Evolutionary conservation across 2,113 vertebrate species (phyloP), one percentile per base, ranked within the genome.

Genomic region (Chaenocephalus aceratus): DNA sequence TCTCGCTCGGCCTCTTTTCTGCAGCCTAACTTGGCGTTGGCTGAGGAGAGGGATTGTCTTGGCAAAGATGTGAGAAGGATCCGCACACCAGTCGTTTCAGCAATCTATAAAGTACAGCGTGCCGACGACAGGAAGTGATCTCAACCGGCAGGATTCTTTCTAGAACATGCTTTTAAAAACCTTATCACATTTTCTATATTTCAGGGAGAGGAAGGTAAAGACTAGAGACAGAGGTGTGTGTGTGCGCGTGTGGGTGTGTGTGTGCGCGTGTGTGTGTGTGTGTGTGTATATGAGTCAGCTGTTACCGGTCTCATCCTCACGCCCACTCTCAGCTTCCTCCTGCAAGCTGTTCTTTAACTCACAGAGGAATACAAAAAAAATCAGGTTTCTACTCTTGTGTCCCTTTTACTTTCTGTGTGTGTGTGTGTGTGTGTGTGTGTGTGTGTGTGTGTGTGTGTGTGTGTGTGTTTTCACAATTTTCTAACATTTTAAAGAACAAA

Each of bases 1-100:
- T 82, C 77, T 89, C 79, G 18, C 57, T 64, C 79, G 59, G 72
- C 49, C 77, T 70, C 36, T 26, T 66, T n/a, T n/a, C n/a, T n/a
- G n/a, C n/a, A n/a, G n/a, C n/a, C n/a, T n/a, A n/a, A n/a, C 77
- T 91, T 91, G 91, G 87, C 85, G 83, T 85, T 77, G 87, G 82
- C 86, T 84, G 87, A 73, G 65, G 77, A 85, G 82, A 88, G 82
- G 87, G 89, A 88, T 86, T 83, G 90, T 88, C 84, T 89, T 92
- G 91, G 90, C 88, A 87, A 86, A 91, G 91, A 92, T 88, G 88
- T 86, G 84, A 80, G 71, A 77, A 69, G 79, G 91, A 89, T 83
- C 80, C 84, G 92, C 80, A 1, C 86, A 84, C 78, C 87, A 75
- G 76, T 85, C 53, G 69, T 89, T 89, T 86, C 83, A 88, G 88